phyloP scores from a whole-genome alignment of 2,113 vertebrate species.

The Crotalus tigris region DNA sequence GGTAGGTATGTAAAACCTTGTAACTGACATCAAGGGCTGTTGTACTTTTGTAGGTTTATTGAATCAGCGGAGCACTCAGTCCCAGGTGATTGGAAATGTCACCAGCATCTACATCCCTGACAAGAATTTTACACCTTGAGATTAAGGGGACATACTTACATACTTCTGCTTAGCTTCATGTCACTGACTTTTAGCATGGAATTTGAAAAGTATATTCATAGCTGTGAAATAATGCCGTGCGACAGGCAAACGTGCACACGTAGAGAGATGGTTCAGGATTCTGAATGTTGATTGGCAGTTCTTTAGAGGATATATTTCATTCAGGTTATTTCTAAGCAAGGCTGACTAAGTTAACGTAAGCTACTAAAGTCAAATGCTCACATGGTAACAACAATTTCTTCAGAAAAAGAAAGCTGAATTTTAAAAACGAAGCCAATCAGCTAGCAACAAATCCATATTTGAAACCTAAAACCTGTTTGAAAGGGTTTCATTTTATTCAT shows the following conservation, averaged over 20 bases:
- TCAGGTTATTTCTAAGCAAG: background rate
- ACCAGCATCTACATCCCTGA: conserved; percentile 60
- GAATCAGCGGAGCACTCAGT: conserved; percentile 65
- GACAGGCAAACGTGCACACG: background rate
- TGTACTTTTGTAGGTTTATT: conserved; percentile 71
- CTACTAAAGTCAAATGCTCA: background rate
- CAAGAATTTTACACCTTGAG: conserved; percentile 55
- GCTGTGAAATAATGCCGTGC: conserved; percentile 33
- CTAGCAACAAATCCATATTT: background rate
- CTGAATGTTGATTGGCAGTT: background rate
- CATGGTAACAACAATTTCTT: conserved; percentile 58
- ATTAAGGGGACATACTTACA: conserved; percentile 53
- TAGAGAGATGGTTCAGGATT: background rate
- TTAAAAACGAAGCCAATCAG: background rate
- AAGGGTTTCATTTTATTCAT: background rate
- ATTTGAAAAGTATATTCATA: conserved; percentile 57
- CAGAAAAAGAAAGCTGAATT: conserved; percentile 1
- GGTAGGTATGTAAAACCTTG: conserved; percentile 68
- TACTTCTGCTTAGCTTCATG: conserved; percentile 20
- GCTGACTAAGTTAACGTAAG: rapidly evolving
- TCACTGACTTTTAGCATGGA: conserved; percentile 37
- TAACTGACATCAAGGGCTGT: conserved; percentile 69
- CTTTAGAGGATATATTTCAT: background rate
- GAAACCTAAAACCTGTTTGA: background rate
- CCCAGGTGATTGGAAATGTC: conserved; percentile 58